Evolutionary conservation across 2,797 vertebrate genomes (phyloP).

Genomic region (Neosilurus mollespiculum): DNA sequence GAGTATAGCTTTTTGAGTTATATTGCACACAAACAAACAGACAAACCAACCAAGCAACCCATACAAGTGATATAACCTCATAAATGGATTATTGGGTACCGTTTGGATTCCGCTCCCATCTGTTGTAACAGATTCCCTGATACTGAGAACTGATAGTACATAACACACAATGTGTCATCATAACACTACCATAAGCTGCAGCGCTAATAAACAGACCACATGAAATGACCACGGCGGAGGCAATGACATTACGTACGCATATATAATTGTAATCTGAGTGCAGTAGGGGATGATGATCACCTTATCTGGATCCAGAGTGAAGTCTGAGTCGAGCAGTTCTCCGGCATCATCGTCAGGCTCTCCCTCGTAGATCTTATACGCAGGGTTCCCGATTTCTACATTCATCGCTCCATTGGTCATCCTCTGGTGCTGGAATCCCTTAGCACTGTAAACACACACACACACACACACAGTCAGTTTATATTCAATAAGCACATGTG

Average conservation of each 20-base stretch:
- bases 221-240: no score
- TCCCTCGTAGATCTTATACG: constrained; percentile 97
- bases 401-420: constrained; percentile 97
- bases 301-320: constrained; percentile 92
- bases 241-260: no score
- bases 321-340: constrained; percentile 87
- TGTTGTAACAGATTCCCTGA: no score
- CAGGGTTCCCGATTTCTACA: constrained; percentile 97
- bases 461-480: constrained; percentile 32
- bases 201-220: no score
- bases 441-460: constrained; percentile 75
- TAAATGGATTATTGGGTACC: background rate
- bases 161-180: no score
- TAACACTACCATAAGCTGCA: no score
- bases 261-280: background rate
- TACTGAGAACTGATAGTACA: no score
- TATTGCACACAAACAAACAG: no score
- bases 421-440: constrained; percentile 94
- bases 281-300: constrained; percentile 62
- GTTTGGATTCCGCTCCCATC: no score
- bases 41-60: no score
- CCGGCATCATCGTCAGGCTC: constrained; percentile 87
- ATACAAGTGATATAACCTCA: no score
- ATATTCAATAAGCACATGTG: background rate
- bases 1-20: no score